Evolutionary conservation across 2,888 invertebrate species (phyloP), one percentile per base, ranked within the genome.

Genomic region (Hemithea aestivaria): DNA sequence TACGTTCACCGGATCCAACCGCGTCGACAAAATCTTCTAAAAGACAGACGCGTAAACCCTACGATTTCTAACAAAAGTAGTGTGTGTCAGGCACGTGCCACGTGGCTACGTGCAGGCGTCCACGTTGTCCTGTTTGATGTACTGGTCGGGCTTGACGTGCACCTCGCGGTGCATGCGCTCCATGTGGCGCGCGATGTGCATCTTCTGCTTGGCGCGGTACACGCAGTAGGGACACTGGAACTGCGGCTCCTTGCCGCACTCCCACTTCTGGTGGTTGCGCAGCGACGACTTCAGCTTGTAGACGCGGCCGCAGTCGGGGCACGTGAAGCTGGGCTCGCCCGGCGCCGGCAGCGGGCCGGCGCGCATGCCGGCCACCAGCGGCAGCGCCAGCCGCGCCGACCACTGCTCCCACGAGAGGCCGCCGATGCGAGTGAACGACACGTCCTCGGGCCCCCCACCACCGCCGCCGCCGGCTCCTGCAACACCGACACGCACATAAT

Each of bases 201-300:
- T 94, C 87, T 94, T 94, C 76, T 94, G 93, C 70, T 94, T 94
- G 66, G 94, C 94, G 62, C 93, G 90, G 75, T 94, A 94, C n/a
- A 92, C 92, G 80, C 94, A 94, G 80, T 92, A 93, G 10, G 92
- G 92, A 73, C 95, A 95, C 68, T 92, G 92, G 75, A 94, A 94
- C 76, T 93, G 93, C 10, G 94, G 94, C 76, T 94, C 94, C 74
- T 94, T 94, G 66, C 94, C 93, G 77, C 94, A 94, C 79, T 94
- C 94, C 94, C 94, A 94, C 76, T 94, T 94, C 87, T 93, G 93
- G 71, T 94, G 94, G 75, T 94, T 94, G 46, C 94, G 89, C 62
- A 94, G 83, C 43, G 95, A 95, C 56, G 94, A 94, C 82, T 95
- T 95, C 56, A 95, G 89, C 76, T 95, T 95, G 85, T 96, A 96